phyloP scores from a whole-genome alignment of 1,140 invertebrate genomes.

The Stratiolaelaps scimitus region DNA sequence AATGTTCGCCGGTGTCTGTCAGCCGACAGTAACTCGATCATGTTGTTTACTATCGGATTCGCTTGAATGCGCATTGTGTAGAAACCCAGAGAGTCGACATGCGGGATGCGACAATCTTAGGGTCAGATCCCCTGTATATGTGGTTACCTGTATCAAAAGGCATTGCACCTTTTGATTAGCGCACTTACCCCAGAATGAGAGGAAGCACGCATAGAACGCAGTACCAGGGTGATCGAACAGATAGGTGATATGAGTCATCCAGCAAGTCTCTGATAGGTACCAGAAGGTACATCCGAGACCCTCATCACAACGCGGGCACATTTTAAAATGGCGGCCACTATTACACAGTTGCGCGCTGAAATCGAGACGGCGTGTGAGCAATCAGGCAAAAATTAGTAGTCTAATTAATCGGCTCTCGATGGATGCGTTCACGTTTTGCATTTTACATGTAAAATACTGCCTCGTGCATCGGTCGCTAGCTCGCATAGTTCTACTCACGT shows the following conservation, averaged over 20 bases:
- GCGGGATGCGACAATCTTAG: background rate
- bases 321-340: conserved; percentile 44
- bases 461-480: too few species aligned
- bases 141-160: too few species aligned
- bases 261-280: conserved; percentile 56
- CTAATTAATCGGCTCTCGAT: too few species aligned
- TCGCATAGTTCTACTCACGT: conserved; percentile 43
- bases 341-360: conserved; percentile 42
- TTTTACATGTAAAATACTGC: too few species aligned
- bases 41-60: too few species aligned
- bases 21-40: too few species aligned
- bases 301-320: conserved; percentile 66
- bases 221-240: conserved; percentile 63
- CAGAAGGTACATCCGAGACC: conserved; percentile 54
- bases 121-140: background rate
- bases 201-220: conserved; percentile 59
- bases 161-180: too few species aligned
- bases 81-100: conserved; percentile 5
- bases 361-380: conserved; percentile 30
- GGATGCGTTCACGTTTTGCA: too few species aligned
- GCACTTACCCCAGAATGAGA: conserved; percentile 57
- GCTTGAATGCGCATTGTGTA: too few species aligned
- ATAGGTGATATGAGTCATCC: conserved; percentile 54
- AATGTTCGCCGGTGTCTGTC: too few species aligned
- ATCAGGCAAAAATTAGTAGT: too few species aligned